Base-by-base conservation (phyloP, 2,888 invertebrate genomes). In the Agrochola macilenta region DNA sequence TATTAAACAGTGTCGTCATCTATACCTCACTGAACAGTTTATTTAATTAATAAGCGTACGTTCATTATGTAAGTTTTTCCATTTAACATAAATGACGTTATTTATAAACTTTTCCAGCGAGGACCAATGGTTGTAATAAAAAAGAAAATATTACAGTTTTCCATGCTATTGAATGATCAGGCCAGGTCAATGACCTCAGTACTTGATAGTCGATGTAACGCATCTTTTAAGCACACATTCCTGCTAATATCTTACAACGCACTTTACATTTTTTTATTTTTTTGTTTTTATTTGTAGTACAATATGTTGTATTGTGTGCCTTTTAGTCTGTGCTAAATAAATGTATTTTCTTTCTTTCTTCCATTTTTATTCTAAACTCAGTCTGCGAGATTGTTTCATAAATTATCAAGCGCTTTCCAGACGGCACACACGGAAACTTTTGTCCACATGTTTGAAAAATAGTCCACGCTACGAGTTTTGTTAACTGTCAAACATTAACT, bases 371-470 rank as follows among this genome's bases (percentile, higher is more conserved):
- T 35, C 35, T 35, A 0, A 35, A 4, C 35, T 35, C 5, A 35
- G 60, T 57, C 46, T 30, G 20, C 8, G 14, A 57, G 39, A 57
- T 76, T 49, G 61, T 66, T 79, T 76, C 23, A 77, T 68, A 63
- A 68, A 77, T 77, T 63, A 79, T 63, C 39, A 65, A 74, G 39
- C 11, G 39, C n/a, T 63, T 49, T n/a, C 30, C 39, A 39, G 58
- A 43, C 49, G 20, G 46, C n/a, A 39, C 26, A n/a, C n/a, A n/a
- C n/a, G n/a, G n/a, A n/a, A n/a, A n/a, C n/a, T n/a, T n/a, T n/a
- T n/a, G n/a, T n/a, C n/a, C n/a, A n/a, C n/a, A n/a, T n/a, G n/a
- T n/a, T n/a, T n/a, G n/a, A n/a, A n/a, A n/a, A n/a, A n/a, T n/a
- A n/a, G n/a, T n/a, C 35, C 35, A 14, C 11, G 20, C 14, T 75